Evolutionary conservation across 1,140 invertebrate species (phyloP).

Genomic region (Oncopeltus fasciatus): DNA sequence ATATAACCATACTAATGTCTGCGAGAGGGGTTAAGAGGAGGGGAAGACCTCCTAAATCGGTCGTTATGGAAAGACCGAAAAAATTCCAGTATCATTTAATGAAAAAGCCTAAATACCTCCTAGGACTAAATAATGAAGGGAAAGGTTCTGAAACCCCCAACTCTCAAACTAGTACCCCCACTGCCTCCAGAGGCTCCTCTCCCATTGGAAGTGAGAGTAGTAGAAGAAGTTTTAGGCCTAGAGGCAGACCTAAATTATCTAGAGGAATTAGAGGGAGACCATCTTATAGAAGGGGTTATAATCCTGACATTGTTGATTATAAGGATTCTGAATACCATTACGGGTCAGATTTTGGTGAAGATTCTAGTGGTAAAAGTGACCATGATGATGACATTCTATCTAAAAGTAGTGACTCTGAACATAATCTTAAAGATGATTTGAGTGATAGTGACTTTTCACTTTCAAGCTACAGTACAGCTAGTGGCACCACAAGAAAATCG

Average conservation of each 20-base stretch:
- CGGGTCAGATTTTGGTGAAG: conserved; percentile 75
- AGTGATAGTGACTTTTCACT: conserved; percentile 74
- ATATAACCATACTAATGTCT: conserved; percentile 45
- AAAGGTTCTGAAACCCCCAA: conserved; percentile 45
- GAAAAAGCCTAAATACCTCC: conserved; percentile 81
- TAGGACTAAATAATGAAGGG: conserved; percentile 39
- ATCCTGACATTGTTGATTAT: conserved; percentile 52
- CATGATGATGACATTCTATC: conserved; percentile 51
- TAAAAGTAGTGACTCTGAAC: conserved; percentile 45
- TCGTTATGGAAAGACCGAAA: conserved; percentile 62
- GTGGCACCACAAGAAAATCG: conserved; percentile 42
- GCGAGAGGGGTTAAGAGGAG: conserved; percentile 70
- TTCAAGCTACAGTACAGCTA: conserved; percentile 57
- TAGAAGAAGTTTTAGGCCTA: conserved; percentile 41
- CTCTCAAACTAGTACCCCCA: conserved; percentile 56
- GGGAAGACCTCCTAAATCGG: conserved; percentile 76
- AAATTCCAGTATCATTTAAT: conserved; percentile 75
- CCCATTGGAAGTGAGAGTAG: conserved; percentile 55
- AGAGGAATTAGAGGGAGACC: conserved; percentile 27
- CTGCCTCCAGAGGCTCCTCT: conserved; percentile 54
- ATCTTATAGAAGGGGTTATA: conserved; percentile 52
- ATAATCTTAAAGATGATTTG: conserved; percentile 45
- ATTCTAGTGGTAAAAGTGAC: conserved; percentile 64
- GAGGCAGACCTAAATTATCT: conserved; percentile 23
- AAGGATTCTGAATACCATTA: conserved; percentile 79